These are phyloP conservation scores for Cassiopea andromeda DNA, from an alignment of 30 jellyfish, hydroid and myxozoan genomes.

Conservation along the genomic window DNA sequence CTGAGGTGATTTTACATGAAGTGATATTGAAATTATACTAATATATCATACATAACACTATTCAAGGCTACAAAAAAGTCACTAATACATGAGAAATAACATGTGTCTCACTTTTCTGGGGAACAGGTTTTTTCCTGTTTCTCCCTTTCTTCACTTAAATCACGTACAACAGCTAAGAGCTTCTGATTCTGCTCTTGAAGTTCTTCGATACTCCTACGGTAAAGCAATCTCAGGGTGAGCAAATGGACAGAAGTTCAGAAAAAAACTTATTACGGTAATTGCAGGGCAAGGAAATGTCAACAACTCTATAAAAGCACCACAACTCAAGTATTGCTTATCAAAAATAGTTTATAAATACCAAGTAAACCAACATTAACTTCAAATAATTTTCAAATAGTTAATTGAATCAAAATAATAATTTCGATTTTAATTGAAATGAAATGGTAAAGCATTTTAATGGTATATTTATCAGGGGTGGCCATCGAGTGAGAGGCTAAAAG, in stretches of 20 bases:
- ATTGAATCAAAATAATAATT: no score
- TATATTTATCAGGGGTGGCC: no score
- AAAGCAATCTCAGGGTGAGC: no score
- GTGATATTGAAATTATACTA: not conserved
- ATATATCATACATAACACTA: not conserved
- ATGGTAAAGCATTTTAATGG: no score
- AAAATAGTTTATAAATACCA: no score
- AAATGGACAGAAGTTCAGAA: not conserved
- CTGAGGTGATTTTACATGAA: no score
- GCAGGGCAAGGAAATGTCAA: not conserved
- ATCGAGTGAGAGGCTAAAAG: no score
- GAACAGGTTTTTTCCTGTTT: conserved; percentile 85
- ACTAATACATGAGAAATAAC: not conserved
- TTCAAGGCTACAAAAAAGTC: not conserved
- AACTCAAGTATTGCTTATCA: no score
- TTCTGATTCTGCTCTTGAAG: conserved; percentile 94
- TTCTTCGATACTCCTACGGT: conserved; percentile 88
- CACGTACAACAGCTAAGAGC: conserved; percentile 89
- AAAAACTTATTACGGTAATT: not conserved
- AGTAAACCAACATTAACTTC: no score
- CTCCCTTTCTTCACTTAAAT: conserved; percentile 93
- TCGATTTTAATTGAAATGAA: no score
- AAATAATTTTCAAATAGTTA: no score
- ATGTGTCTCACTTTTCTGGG: conserved; percentile 73
- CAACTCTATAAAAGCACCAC: no score